Conservation (phyloP, 1,140 invertebrate genomes). For the Heliothis virescens region DNA sequence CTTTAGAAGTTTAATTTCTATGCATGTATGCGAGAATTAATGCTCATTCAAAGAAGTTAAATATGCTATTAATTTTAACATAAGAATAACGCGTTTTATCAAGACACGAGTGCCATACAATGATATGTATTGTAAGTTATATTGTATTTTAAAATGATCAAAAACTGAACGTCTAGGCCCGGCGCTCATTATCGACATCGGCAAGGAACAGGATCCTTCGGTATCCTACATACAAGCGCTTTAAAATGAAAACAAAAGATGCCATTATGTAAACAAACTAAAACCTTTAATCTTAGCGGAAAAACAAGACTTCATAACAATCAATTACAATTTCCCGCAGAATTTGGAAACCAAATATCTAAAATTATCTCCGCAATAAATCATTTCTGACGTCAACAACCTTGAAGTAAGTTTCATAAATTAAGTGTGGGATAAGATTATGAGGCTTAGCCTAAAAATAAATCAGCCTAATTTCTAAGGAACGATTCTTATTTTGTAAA, state of each 20-base stretch:
- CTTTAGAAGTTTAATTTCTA: not conserved
- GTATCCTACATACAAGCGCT: too few species aligned
- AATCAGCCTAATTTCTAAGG: conserved; percentile 7
- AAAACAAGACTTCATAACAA: not conserved
- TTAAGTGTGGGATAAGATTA: conserved; percentile 23
- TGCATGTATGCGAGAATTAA: too few species aligned
- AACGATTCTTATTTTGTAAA: not conserved
- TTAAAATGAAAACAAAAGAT: not conserved
- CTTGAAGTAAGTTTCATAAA: conserved; percentile 31
- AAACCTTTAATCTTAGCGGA: not conserved
- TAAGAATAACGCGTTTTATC: too few species aligned
- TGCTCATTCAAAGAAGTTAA: too few species aligned
- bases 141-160: too few species aligned
- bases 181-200: too few species aligned
- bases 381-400: not conserved
- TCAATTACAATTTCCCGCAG: conserved; percentile 4
- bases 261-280: not conserved
- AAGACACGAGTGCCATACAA: too few species aligned
- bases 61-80: too few species aligned
- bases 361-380: conserved; percentile 25
- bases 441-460: conserved; percentile 12
- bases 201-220: too few species aligned
- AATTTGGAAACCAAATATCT: not conserved
- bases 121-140: too few species aligned
- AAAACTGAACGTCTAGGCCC: too few species aligned